Percentiles rank a stretch among this genome's conserved stretches.
These are phyloP conservation scores for Pristis pectinata DNA, from an alignment of 2,797 vertebrate species.

Conservation along the genomic window DNA sequence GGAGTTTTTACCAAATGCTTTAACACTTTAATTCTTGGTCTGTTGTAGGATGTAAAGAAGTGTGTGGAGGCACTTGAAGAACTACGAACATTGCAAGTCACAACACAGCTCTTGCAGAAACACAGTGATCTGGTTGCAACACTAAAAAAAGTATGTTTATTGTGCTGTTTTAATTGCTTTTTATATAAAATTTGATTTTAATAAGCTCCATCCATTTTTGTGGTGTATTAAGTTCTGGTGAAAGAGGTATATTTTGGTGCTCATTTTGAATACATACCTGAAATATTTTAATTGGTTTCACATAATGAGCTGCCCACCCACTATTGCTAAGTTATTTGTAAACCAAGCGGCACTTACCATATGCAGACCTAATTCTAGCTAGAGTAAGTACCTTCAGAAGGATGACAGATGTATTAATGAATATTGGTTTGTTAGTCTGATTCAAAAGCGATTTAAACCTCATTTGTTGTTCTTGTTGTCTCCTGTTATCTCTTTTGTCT, in stretches of 20 bases:
- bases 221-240: not conserved
- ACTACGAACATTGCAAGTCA: slow-evolving; percentile 82
- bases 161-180: not conserved
- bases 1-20: not conserved
- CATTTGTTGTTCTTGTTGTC: not conserved
- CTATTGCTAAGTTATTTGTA: too few species aligned
- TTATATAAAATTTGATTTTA: not conserved
- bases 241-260: not conserved
- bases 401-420: not conserved
- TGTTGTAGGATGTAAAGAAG: slow-evolving; percentile 78
- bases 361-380: not conserved
- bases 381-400: not conserved
- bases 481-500: not conserved
- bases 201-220: not conserved
- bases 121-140: slow-evolving; percentile 92
- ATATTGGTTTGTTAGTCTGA: not conserved
- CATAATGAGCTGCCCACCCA: too few species aligned
- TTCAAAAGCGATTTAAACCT: not conserved
- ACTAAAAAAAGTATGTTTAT: slow-evolving; percentile 72
- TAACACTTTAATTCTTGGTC: not conserved
- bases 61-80: slow-evolving; percentile 84
- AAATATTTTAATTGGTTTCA: too few species aligned
- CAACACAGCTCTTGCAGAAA: slow-evolving; percentile 91
- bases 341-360: not conserved
- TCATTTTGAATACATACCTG: not conserved